Evolutionary conservation across 1,140 invertebrate genomes (phyloP), one percentile per base, ranked within the genome.

Genomic region (Oedothorax gibbosus): DNA sequence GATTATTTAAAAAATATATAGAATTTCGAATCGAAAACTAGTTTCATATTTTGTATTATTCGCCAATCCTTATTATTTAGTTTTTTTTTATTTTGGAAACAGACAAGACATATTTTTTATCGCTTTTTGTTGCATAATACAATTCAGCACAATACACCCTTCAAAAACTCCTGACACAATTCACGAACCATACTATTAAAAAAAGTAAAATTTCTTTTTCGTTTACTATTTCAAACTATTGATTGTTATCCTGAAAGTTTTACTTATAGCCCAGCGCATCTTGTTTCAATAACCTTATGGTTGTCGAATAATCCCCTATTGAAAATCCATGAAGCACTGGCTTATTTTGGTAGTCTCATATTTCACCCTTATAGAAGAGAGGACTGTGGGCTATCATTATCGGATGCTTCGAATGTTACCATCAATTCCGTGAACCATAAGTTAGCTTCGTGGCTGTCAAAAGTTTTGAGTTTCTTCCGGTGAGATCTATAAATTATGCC

Each of bases 391-490:
- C 54, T 71, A 71, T 71, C 69, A 71, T 71, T 71, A 71, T 54
- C 54, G 69, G 54, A 71, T 53, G 51, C 50, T 51, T 49, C 20
- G 50, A 71, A 71, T 71, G 69, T 71, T 71, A 18, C 50, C 50
- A 9, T 69, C 66, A 50, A 12, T 69, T 9, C 21, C 2, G 14
- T 50, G 49, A 53, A 71, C 12, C 50, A 51, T 53, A 71, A 49
- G 50, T 18, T 53, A 71, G 20, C 49, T 71, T 71, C 54, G 54
- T 71, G 50, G 18, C 69, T 71, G 69, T 71, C 69, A 71, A 53
- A 69, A 53, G 69, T 71, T 71, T 71, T 71, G 50, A 71, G 54
- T 71, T 54, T 71, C 69, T 71, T 71, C 50, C 69, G 49, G n/a
- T 71, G 54, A 8, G 54, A 21, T 71, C 49, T 53, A 71, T 71